Evolutionary conservation across 2,113 vertebrate genomes (phyloP), one percentile per base, ranked within the genome.

Genomic region (Actenoides lindsayi): DNA sequence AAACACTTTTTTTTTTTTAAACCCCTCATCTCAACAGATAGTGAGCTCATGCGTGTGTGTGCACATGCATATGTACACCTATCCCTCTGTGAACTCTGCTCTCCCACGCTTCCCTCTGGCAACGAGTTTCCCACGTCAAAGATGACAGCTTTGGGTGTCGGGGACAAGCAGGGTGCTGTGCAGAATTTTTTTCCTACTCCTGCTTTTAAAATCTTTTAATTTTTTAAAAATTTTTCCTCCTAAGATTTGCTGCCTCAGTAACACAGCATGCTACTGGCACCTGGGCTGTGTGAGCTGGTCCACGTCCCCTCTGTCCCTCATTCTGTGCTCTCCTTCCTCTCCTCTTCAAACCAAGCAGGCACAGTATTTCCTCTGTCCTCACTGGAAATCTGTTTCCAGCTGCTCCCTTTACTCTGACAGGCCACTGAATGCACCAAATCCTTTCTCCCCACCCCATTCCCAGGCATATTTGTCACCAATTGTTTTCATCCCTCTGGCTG

Each of bases 271-370:
- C 37, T 1, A 10, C 24, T 1, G 3, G 42, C 31, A 37, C 21
- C 57, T 1, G 3, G 28, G 46, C 37, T 68, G 44, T 5, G 6
- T 0, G 25, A 54, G 56, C 27, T 8, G 9, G 7, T 31, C 60
- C 31, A 0, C 6, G 31, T 30, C 57, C 25, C 10, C 30, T 25
- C 59, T 1, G 0, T 33, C 42, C 20, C 50, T 30, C 5, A 0
- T 33, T 24, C 35, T 11, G 15, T 6, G 33, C 16, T 39, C 19
- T 42, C 13, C 39, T 41, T 54, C 24, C 53, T 57, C 37, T 48
- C 17, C 24, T 35, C 57, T 71, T 2, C 11, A 41, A 70, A 39
- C 14, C 5, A 8, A 31, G 25, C 7, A 13, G 6, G 19, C 37
- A 8, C 7, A 3, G 31, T 15, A 14, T 71, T 77, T 71, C 56